Percentiles rank a stretch among this genome's conserved stretches.
Conservation (phyloP, 2,797 vertebrate species). For the Anas bernieri region DNA sequence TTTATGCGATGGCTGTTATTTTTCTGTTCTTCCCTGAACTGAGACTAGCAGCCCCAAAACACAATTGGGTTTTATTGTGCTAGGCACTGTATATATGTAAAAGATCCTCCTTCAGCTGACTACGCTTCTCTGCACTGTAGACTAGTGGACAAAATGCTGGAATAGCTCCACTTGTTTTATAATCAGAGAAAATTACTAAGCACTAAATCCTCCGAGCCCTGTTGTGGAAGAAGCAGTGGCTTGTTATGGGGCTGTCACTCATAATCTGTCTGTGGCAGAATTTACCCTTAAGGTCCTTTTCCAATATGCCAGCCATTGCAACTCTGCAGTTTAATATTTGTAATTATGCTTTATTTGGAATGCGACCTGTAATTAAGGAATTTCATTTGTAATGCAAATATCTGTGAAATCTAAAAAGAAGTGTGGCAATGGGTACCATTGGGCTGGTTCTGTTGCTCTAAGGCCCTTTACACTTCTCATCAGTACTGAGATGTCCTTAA, state of each 20-base stretch:
- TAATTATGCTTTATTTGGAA: conserved; percentile 52
- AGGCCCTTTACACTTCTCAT: conserved; percentile 14
- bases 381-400: conserved; percentile 52
- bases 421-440: not conserved
- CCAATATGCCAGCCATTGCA: not conserved
- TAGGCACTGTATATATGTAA: not conserved
- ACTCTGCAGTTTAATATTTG: conserved; percentile 38
- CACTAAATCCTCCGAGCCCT: not conserved
- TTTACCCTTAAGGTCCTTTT: conserved; percentile 15
- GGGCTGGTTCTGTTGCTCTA: conserved; percentile 4
- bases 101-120: not conserved
- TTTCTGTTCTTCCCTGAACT: not conserved
- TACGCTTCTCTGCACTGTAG: not conserved
- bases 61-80: not conserved
- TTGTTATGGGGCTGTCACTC: conserved; percentile 7
- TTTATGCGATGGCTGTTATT: not conserved
- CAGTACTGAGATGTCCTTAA: not conserved
- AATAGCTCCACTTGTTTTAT: not conserved
- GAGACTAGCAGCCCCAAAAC: not conserved
- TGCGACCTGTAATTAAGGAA: conserved; percentile 47
- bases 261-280: conserved; percentile 3
- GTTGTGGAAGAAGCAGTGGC: not conserved
- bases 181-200: not conserved
- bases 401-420: conserved; percentile 15
- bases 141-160: not conserved